A percentile compares a stretch with the other conserved stretches of the same genome.
Evolutionary conservation across 2,113 vertebrate genomes (phyloP).

Genomic region (Hemiprocne comata): DNA sequence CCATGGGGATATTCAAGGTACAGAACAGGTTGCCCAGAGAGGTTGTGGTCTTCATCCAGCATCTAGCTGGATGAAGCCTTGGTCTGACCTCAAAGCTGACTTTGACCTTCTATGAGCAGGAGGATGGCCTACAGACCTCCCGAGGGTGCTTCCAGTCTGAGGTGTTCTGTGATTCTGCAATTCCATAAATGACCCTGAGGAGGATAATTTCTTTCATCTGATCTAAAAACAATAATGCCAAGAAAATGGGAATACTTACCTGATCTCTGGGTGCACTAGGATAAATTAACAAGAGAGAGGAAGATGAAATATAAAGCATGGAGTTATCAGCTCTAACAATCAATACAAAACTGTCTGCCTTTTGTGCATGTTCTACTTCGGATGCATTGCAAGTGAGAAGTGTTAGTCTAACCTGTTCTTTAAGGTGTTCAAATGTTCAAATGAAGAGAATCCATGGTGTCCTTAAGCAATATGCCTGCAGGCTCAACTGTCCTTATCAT

Average conservation of each 20-base stretch:
- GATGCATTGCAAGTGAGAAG: background rate
- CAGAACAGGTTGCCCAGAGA: background rate
- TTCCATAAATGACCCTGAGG: background rate
- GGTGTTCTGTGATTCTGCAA: background rate
- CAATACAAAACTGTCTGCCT: background rate
- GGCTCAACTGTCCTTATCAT: background rate
- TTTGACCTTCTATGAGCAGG: background rate
- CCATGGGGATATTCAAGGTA: background rate
- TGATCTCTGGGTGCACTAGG: background rate
- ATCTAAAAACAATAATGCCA: background rate
- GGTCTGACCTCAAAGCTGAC: background rate
- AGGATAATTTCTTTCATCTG: background rate
- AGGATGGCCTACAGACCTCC: background rate
- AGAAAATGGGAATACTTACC: background rate
- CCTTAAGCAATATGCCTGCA: background rate
- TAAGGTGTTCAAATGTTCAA: background rate
- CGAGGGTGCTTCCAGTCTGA: background rate
- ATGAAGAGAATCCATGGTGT: background rate
- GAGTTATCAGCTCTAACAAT: background rate
- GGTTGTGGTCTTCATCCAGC: background rate
- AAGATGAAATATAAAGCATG: background rate
- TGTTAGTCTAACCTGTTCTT: background rate
- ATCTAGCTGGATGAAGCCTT: background rate
- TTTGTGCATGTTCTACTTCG: background rate
- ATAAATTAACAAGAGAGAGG: background rate